phyloP scores from a whole-genome alignment of 2,888 invertebrate genomes.

The Orchesella flavescens region DNA sequence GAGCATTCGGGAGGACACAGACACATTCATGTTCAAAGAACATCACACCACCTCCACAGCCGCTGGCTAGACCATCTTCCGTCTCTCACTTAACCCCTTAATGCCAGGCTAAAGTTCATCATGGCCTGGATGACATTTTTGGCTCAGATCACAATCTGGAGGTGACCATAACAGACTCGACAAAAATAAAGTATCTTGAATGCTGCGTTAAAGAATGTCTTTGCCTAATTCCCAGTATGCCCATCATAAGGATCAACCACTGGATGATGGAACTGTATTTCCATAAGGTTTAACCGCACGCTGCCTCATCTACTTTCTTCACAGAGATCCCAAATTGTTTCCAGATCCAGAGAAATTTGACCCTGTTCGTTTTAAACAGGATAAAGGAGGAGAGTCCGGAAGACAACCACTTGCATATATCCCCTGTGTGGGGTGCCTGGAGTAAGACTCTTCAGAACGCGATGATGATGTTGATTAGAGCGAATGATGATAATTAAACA shows the following conservation, averaged over 20 bases:
- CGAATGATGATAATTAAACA: no score
- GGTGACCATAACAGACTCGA: constrained; percentile 73
- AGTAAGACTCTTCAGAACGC: no score
- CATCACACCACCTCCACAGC: constrained; percentile 49
- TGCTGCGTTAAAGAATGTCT: constrained; percentile 74
- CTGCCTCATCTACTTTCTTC: neutral
- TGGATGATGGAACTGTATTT: neutral
- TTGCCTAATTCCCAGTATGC: constrained; percentile 74
- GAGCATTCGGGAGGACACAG: constrained; percentile 74
- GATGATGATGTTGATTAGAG: no score
- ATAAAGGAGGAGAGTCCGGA: neutral
- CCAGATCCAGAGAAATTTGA: neutral
- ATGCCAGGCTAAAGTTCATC: constrained; percentile 37
- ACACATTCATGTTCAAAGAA: constrained; percentile 52
- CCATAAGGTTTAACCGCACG: neutral
- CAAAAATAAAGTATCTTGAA: constrained; percentile 74
- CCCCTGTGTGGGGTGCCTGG: no score
- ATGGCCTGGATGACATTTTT: constrained; percentile 62
- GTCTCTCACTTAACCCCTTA: constrained; percentile 40
- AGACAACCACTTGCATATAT: neutral
- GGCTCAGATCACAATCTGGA: constrained; percentile 41
- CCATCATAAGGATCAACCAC: constrained; percentile 72
- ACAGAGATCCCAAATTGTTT: neutral
- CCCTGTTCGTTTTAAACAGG: neutral
- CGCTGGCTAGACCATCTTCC: constrained; percentile 47